Evolutionary conservation across 2,113 vertebrate species (phyloP).

Genomic region (Pungitius pungitius): DNA sequence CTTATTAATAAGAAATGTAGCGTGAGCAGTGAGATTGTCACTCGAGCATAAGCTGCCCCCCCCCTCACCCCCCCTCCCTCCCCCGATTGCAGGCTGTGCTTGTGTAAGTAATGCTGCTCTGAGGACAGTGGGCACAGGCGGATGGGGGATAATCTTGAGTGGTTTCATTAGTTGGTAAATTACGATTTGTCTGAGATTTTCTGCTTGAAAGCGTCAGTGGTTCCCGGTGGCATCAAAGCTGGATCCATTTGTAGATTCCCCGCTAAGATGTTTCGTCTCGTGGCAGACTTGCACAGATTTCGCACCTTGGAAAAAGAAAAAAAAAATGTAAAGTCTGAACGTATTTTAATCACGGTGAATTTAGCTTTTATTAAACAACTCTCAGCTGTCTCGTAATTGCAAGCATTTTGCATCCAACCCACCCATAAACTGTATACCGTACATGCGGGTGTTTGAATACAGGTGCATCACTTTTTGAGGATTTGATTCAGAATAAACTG

Average conservation of each 20-base stretch:
- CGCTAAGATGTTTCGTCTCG: constrained; percentile 61
- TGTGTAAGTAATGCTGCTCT: constrained; percentile 61
- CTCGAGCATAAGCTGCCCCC: constrained; percentile 30
- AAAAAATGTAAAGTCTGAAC: constrained; percentile 52
- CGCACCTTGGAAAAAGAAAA: constrained; percentile 57
- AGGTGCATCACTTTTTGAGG: constrained; percentile 37
- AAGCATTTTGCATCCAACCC: constrained; percentile 50
- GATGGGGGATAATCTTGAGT: constrained; percentile 65
- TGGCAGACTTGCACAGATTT: constrained; percentile 54
- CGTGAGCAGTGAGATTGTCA: constrained; percentile 41
- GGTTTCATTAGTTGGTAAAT: constrained; percentile 76
- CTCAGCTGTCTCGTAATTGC: constrained; percentile 51
- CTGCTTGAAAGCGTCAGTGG: constrained; percentile 64
- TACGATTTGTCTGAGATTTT: constrained; percentile 78
- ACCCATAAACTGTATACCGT: constrained; percentile 41
- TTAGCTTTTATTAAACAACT: constrained; percentile 61
- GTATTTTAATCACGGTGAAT: constrained; percentile 66
- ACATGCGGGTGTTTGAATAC: constrained; percentile 47
- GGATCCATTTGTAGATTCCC: constrained; percentile 71
- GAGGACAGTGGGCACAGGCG: constrained; percentile 63
- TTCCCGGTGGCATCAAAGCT: constrained; percentile 66
- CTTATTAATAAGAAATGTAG: constrained; percentile 29
- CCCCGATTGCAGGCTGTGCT: constrained; percentile 49
- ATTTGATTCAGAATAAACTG: constrained; percentile 42
- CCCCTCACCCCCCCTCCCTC: background rate